A percentile compares a stretch with the other conserved stretches of the same genome.
These are phyloP conservation scores for Calliopum simillimum DNA, from an alignment of 2,888 invertebrate species.

Conservation along the genomic window DNA sequence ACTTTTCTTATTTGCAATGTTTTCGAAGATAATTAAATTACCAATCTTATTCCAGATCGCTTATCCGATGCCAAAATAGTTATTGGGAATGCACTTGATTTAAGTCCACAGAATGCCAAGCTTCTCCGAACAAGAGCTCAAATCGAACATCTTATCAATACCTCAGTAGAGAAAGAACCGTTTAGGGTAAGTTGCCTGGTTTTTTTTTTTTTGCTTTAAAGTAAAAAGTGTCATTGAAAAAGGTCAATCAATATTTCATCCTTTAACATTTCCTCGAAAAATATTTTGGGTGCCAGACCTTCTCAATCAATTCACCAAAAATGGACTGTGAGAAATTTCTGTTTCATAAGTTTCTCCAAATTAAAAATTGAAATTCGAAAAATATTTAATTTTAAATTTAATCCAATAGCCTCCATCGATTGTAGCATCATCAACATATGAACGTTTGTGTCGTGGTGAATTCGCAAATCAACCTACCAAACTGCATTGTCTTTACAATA, in stretches of 20 bases:
- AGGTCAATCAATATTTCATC: no score
- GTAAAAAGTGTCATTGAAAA: no score
- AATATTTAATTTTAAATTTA: not conserved
- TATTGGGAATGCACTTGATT: constrained; percentile 45
- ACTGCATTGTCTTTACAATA: constrained; percentile 58
- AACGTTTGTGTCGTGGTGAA: constrained; percentile 57
- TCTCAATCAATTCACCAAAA: no score
- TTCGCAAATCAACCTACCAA: constrained; percentile 42
- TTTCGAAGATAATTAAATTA: not conserved
- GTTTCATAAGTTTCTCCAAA: no score
- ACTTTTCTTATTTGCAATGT: no score
- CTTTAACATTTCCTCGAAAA: no score
- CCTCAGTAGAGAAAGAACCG: not conserved
- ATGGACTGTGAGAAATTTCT: no score
- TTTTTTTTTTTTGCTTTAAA: not conserved
- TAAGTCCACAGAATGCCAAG: constrained; percentile 45
- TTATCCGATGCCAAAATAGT: constrained; percentile 49
- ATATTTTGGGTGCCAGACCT: no score
- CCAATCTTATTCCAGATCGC: constrained; percentile 39
- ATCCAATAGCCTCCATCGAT: constrained; percentile 23
- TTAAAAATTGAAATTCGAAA: no score
- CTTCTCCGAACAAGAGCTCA: constrained; percentile 38
- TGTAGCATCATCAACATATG: constrained; percentile 38
- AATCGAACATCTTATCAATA: constrained; percentile 39
- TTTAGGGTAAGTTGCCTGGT: no score